Percentiles rank a stretch among this genome's conserved stretches.
Conservation (phyloP, 2,113 vertebrate species). For the Larimichthys polyactis region DNA sequence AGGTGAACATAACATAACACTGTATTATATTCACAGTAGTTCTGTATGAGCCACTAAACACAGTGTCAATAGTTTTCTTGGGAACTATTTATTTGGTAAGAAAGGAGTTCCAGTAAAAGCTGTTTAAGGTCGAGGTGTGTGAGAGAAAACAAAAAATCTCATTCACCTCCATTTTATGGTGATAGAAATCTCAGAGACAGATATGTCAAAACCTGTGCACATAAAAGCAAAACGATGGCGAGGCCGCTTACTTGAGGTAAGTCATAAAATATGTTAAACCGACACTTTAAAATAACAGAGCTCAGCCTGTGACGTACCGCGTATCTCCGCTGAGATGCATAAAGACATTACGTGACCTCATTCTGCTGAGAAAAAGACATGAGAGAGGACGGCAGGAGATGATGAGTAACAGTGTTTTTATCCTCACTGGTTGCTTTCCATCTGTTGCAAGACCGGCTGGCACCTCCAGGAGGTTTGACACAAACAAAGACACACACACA, state of each 20-base stretch:
- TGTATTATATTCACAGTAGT: too few species aligned
- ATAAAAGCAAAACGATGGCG: too few species aligned
- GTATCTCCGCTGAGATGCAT: neutral
- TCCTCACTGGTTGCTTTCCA: constrained; percentile 45
- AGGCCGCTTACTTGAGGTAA: neutral
- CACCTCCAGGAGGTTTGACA: constrained; percentile 53
- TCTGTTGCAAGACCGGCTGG: constrained; percentile 58
- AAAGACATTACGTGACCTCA: constrained; percentile 8
- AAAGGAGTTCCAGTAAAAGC: too few species aligned
- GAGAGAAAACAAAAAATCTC: too few species aligned
- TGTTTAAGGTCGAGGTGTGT: too few species aligned
- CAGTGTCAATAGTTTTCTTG: too few species aligned
- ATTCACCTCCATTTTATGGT: too few species aligned
- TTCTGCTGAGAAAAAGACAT: constrained; percentile 18
- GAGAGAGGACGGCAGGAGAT: constrained; percentile 31
- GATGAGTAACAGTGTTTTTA: constrained; percentile 46
- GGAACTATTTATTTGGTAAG: too few species aligned
- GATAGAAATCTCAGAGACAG: neutral
- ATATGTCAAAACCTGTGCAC: neutral
- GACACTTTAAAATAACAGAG: neutral
- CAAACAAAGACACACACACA: constrained; percentile 7
- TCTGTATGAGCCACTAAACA: too few species aligned
- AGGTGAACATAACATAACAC: too few species aligned
- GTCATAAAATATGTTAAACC: neutral
- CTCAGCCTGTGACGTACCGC: neutral